Conservation (phyloP, 2,113 vertebrate genomes). For the Rostratula benghalensis region DNA sequence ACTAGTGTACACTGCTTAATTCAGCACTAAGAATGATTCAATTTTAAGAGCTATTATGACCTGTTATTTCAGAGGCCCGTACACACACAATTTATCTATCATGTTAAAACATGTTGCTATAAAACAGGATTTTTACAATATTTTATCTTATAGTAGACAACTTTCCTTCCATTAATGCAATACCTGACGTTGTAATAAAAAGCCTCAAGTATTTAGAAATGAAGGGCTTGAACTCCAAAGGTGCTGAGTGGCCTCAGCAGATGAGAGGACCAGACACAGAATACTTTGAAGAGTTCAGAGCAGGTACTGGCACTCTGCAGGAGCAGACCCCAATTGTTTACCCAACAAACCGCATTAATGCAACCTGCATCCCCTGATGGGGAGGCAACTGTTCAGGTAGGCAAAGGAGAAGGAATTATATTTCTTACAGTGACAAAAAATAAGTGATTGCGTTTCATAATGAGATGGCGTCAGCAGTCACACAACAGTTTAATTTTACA, state of each 20-base stretch:
- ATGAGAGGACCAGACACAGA: not conserved
- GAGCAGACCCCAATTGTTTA: not conserved
- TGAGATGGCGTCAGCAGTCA: not conserved
- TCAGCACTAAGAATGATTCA: not conserved
- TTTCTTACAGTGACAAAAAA: slow-evolving; percentile 34
- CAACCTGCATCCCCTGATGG: not conserved
- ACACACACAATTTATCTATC: slow-evolving; percentile 6
- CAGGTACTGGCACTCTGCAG: not conserved
- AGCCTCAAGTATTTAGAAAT: slow-evolving; percentile 18
- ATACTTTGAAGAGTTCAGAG: slow-evolving; percentile 19
- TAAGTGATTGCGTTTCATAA: not conserved
- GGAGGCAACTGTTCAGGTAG: not conserved
- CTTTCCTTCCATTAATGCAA: not conserved
- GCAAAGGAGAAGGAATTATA: not conserved
- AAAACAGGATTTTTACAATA: slow-evolving; percentile 2
- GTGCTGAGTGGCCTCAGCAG: slow-evolving; percentile 6
- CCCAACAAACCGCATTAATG: not conserved
- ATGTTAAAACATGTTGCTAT: slow-evolving; percentile 20
- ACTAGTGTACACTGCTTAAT: slow-evolving; percentile 12
- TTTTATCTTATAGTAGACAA: slow-evolving; percentile 1
- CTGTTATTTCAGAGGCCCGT: slow-evolving; percentile 51
- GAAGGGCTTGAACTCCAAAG: not conserved
- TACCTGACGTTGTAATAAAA: not conserved
- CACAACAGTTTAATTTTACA: not conserved
- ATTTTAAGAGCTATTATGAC: slow-evolving; percentile 42